Conservation (phyloP, 2,113 vertebrate genomes). For the Antigone vipio region DNA sequence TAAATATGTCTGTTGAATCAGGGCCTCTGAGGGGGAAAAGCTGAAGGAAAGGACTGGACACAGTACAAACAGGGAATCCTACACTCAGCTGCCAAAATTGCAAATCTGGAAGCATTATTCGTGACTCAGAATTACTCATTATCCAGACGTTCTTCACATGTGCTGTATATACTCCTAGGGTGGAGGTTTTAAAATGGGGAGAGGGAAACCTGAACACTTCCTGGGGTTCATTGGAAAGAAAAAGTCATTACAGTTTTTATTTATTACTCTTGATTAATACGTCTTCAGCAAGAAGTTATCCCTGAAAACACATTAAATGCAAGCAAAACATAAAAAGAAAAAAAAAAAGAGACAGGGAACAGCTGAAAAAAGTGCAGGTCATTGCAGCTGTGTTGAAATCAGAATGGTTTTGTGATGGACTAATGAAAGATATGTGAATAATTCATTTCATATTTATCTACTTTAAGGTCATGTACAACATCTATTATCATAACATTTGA, state of each 20-base stretch:
- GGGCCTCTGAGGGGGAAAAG: slow-evolving; percentile 32
- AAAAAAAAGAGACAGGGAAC: neutral
- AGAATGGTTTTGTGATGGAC: neutral
- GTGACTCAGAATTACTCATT: slow-evolving; percentile 64
- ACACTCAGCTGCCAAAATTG: slow-evolving; percentile 27
- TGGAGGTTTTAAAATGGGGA: slow-evolving; percentile 43
- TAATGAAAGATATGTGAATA: slow-evolving; percentile 53
- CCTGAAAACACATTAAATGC: neutral
- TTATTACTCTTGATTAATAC: slow-evolving; percentile 4
- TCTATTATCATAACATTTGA: slow-evolving; percentile 51
- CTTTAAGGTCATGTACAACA: slow-evolving; percentile 38
- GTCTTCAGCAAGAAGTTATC: neutral
- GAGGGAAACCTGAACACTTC: neutral
- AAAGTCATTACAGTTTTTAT: neutral
- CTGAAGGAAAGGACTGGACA: slow-evolving; percentile 18
- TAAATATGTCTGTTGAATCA: neutral
- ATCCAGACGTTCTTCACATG: slow-evolving; percentile 49
- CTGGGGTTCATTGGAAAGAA: neutral
- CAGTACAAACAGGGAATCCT: slow-evolving; percentile 59
- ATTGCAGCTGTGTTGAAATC: slow-evolving; percentile 53
- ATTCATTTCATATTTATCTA: slow-evolving; percentile 45
- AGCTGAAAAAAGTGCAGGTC: neutral
- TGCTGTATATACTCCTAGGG: slow-evolving; percentile 25
- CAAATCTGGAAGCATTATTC: slow-evolving; percentile 56
- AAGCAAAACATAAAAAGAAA: neutral